A percentile compares a stretch with the other conserved stretches of the same genome.
phyloP scores from a whole-genome alignment of 2,888 invertebrate species.

The Pammene fasciana region DNA sequence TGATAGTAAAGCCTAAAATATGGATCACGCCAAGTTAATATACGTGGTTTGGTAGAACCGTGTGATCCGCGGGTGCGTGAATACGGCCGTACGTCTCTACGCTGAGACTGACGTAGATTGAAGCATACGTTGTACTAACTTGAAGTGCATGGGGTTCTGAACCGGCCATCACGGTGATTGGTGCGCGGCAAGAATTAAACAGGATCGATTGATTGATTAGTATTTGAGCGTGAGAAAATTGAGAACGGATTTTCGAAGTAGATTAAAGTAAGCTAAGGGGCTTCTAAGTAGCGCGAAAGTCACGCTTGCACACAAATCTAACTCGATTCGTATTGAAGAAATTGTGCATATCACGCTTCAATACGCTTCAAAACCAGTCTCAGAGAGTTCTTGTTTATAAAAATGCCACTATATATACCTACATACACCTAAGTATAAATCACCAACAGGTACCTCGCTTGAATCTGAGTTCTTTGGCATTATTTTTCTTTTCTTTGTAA shows the following conservation, averaged over 20 bases:
- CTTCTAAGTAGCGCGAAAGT: slow-evolving; percentile 1
- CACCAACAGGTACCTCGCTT: too few relatives aligned
- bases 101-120: slow-evolving; percentile 44
- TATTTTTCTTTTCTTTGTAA: too few relatives aligned
- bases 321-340: not conserved
- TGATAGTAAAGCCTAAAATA: too few relatives aligned
- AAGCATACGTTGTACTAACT: slow-evolving; percentile 38
- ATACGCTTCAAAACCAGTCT: not conserved
- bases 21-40: not conserved
- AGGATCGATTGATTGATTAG: slow-evolving; percentile 41
- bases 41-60: not conserved
- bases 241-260: slow-evolving; percentile 18
- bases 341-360: not conserved
- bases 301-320: not conserved
- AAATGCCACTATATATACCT: too few relatives aligned
- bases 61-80: slow-evolving; percentile 42
- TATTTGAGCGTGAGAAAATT: slow-evolving; percentile 38
- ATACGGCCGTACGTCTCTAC: slow-evolving; percentile 48
- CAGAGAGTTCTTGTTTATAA: too few relatives aligned
- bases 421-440: too few relatives aligned
- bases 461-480: too few relatives aligned
- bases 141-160: slow-evolving; percentile 42
- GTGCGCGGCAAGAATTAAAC: slow-evolving; percentile 36
- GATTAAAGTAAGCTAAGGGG: slow-evolving; percentile 3
- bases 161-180: slow-evolving; percentile 34